Evolutionary conservation across 2,113 vertebrate genomes (phyloP), one percentile per base, ranked within the genome.

Genomic region (Merops nubicus): DNA sequence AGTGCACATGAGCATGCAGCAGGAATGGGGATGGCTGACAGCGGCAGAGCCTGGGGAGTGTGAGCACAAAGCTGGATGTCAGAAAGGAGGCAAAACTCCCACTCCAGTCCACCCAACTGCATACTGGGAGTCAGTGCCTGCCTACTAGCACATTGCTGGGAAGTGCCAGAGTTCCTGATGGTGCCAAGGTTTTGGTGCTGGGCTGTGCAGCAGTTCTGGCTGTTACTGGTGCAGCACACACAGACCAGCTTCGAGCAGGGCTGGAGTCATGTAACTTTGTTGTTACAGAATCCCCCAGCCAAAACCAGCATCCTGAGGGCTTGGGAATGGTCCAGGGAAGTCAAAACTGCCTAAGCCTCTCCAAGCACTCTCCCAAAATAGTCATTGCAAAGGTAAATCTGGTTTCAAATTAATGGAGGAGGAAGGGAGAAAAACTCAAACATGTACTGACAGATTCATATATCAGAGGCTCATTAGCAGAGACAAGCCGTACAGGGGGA

Each of bases 1-100:
- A 81, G 21, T 4, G 2, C 59, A 29, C 2, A 0, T 0, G 1
- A 62, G 15, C 19, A 40, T 8, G 19, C 56, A 82, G 62, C 34
- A 72, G 11, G 29, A 14, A 5, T 65, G 12, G 51, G 43, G 11
- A 76, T 53, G 8, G 57, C 23, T 72, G 57, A 47, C 1, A 3
- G 38, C 11, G 15, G 59, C 21, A 51, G 33, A 73, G 42, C 14
- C 33, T 34, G 29, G 11, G 21, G 17, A 90, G 7, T 2, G 17
- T 11, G 13, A 86, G 42, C 19, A 83, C 28, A 83, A 69, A 88
- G 45, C 9, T 12, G 7, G 18, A 38, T 42, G 48, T 45, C 56
- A 72, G 63, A 74, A 77, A 54, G 10, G 28, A 92, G 26, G 54
- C 11, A 89, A 64, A 81, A 18, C 4, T 3, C 0, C 21, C 5